phyloP scores from a whole-genome alignment of 2,888 invertebrate species.

The Himalopsyche japonica region DNA sequence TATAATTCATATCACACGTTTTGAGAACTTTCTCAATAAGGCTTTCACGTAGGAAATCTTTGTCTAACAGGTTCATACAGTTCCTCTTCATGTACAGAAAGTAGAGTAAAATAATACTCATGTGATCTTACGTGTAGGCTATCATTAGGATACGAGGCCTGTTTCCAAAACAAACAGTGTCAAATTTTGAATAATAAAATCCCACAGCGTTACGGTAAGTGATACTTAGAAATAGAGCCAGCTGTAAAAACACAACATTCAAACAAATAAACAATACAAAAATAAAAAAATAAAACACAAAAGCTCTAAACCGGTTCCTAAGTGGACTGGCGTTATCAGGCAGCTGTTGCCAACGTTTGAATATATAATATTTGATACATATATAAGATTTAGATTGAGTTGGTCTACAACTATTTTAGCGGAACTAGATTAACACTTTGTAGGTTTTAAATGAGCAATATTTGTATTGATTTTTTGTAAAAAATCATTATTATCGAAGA shows the following conservation, averaged over 20 bases:
- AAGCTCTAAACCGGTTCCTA: not conserved
- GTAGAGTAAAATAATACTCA: not conserved
- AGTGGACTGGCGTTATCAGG: not conserved
- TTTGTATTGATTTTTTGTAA: no score
- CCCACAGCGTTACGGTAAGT: not conserved
- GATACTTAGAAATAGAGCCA: not conserved
- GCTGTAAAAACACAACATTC: not conserved
- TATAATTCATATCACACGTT: no score
- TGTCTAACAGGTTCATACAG: no score
- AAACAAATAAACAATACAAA: not conserved
- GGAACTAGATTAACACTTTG: no score
- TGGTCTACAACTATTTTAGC: no score
- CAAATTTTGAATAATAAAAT: not conserved
- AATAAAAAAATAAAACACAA: not conserved
- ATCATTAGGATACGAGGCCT: not conserved
- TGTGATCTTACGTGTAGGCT: not conserved
- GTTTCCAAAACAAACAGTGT: not conserved
- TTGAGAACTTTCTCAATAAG: no score
- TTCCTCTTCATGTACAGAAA: not conserved
- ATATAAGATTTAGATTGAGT: no score
- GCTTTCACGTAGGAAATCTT: no score
- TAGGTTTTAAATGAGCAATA: no score
- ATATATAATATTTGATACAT: not conserved
- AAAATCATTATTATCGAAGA: no score
- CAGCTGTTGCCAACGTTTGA: not conserved